These are phyloP conservation scores for Chaetophractus vellerosus DNA, from an alignment of 2,797 vertebrate species.

Conservation along the genomic window DNA sequence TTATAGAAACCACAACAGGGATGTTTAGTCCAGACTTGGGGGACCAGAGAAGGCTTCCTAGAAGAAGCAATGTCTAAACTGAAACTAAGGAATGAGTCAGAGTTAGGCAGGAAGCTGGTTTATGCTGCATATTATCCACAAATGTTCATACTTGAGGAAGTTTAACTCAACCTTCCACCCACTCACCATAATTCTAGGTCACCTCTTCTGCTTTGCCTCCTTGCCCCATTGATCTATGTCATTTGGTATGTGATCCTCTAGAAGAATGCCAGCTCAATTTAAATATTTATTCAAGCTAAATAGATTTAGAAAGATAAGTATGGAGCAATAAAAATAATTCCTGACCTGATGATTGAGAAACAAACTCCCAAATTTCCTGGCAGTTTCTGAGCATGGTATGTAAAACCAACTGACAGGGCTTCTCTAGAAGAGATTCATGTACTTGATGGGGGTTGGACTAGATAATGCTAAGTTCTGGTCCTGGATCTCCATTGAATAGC, in stretches of 20 bases:
- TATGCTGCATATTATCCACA: not conserved
- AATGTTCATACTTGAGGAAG: too few relatives aligned
- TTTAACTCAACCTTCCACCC: not conserved
- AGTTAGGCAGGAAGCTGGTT: not conserved
- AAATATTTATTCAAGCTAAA: not conserved
- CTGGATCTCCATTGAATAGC: not conserved
- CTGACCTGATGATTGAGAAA: not conserved
- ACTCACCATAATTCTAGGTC: not conserved
- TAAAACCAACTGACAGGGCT: not conserved
- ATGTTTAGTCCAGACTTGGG: not conserved
- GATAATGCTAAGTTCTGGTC: slow-evolving; percentile 11
- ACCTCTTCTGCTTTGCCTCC: not conserved
- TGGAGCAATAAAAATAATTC: not conserved
- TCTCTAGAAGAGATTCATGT: not conserved
- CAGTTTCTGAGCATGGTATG: not conserved
- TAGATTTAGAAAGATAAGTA: not conserved
- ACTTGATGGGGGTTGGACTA: not conserved
- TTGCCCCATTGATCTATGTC: not conserved
- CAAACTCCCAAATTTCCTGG: not conserved
- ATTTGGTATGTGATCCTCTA: slow-evolving; percentile 22
- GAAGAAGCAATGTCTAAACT: not conserved
- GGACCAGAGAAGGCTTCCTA: not conserved
- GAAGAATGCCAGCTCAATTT: not conserved
- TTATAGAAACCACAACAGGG: not conserved
- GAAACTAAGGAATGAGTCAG: not conserved